Evolutionary conservation across 2,113 vertebrate genomes (phyloP).

Genomic region (Sylvia atricapilla): DNA sequence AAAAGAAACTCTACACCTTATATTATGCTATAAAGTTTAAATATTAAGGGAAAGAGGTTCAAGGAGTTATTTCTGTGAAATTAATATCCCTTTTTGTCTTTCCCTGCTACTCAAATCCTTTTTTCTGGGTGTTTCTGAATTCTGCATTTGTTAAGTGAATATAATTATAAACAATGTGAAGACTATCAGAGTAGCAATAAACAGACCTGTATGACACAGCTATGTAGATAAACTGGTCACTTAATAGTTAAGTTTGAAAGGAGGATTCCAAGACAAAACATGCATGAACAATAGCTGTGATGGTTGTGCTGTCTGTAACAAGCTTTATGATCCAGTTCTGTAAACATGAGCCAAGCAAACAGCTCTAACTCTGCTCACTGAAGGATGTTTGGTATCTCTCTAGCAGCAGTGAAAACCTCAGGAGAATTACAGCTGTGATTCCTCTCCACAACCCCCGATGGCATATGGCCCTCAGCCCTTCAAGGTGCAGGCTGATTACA

Average conservation of each 20-base stretch:
- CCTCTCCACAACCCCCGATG: fast-evolving
- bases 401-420: neutral
- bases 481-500: neutral
- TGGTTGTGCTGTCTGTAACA: fast-evolving
- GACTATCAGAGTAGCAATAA: neutral
- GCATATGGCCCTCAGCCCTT: neutral
- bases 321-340: neutral
- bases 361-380: neutral
- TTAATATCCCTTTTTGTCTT: neutral
- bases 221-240: neutral
- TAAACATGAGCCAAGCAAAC: neutral
- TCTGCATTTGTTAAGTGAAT: neutral
- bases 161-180: neutral
- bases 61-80: conserved; percentile 47
- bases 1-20: conserved; percentile 53
- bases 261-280: neutral
- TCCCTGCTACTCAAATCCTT: neutral
- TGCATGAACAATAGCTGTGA: neutral
- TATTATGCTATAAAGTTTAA: conserved; percentile 57
- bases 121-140: conserved; percentile 8
- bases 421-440: neutral
- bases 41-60: conserved; percentile 50
- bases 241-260: neutral
- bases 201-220: neutral
- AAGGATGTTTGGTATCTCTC: neutral